Evolutionary conservation across 2,113 vertebrate species (phyloP), one percentile per base, ranked within the genome.

Genomic region (Colius striatus): DNA sequence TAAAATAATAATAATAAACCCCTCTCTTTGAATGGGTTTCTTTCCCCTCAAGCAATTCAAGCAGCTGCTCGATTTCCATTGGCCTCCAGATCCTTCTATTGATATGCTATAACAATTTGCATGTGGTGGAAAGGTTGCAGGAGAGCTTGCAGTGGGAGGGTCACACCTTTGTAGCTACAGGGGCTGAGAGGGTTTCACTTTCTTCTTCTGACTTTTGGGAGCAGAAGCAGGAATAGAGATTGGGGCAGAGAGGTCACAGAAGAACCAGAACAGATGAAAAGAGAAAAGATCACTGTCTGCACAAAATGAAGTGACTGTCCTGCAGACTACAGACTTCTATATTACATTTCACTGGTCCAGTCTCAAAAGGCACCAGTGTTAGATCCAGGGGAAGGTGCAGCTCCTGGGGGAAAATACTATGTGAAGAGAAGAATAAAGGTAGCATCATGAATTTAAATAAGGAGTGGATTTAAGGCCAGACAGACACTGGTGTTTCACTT

Each of bases 31-130:
- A 84, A 86, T 87, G 61, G 41, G 72, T 88, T 94, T 87, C 68
- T 94, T 94, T 84, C 48, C 83, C 85, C 70, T 86, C 75, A 38
- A 88, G 80, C 92, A 89, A 68, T 94, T 92, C 82, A 87, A 36
- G 68, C 92, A 87, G 70, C 88, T 72, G 95, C 92, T 92, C 26
- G 0, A 94, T 96, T 95, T 96, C 79, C 90, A 93, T 93, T 95
- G 88, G 90, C 94, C 88, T 92, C 16, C 14, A 94, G 94, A 94
- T 94, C 53, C 73, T 94, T 93, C 77, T 89, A 92, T 87, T 84
- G 92, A 96, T 77, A 60, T 16, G 36, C 73, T 93, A 30, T 86
- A 68, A 90, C 78, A 95, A 92, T 94, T 86, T 86, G 58, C 92
- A 88, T 89, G 83, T 2, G 4, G 45, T 76, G 58, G 76, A 89